Evolutionary conservation across 1,140 invertebrate species (phyloP).

Genomic region (Hyles vespertilio): DNA sequence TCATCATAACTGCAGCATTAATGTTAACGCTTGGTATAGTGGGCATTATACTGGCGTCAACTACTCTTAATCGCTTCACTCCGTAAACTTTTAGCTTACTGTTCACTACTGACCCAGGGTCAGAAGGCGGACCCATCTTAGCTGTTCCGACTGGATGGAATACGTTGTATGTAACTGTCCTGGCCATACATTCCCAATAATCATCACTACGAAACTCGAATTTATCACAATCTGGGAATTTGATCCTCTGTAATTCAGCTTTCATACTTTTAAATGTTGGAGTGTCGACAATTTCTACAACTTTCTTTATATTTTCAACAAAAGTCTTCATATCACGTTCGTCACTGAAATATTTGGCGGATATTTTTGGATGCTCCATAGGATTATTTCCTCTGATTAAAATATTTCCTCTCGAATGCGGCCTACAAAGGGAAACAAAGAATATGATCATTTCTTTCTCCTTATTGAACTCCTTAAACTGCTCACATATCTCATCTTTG

Average conservation of each 20-base stretch:
- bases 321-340: constrained; percentile 50
- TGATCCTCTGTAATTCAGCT: constrained; percentile 54
- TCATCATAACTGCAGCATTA: constrained; percentile 86
- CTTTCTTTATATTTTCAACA: constrained; percentile 41
- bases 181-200: constrained; percentile 65
- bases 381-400: constrained; percentile 82
- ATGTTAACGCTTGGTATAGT: constrained; percentile 82
- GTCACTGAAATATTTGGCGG: constrained; percentile 60
- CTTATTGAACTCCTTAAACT: constrained; percentile 77
- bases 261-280: constrained; percentile 38
- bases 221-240: constrained; percentile 49
- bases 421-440: constrained; percentile 56
- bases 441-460: constrained; percentile 58
- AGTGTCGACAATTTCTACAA: constrained; percentile 49
- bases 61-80: constrained; percentile 81
- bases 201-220: constrained; percentile 41
- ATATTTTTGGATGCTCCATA: constrained; percentile 78
- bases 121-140: constrained; percentile 86
- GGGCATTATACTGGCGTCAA: constrained; percentile 88
- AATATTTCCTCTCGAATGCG: constrained; percentile 53
- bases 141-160: constrained; percentile 81
- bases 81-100: constrained; percentile 82
- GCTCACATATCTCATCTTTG: constrained; percentile 85
- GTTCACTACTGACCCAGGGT: constrained; percentile 85
- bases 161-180: constrained; percentile 58